Percentiles rank a stretch among this genome's conserved stretches.
These are phyloP conservation scores for Drosophila colorata DNA, from an alignment of 2,888 invertebrate genomes.

Conservation along the genomic window DNA sequence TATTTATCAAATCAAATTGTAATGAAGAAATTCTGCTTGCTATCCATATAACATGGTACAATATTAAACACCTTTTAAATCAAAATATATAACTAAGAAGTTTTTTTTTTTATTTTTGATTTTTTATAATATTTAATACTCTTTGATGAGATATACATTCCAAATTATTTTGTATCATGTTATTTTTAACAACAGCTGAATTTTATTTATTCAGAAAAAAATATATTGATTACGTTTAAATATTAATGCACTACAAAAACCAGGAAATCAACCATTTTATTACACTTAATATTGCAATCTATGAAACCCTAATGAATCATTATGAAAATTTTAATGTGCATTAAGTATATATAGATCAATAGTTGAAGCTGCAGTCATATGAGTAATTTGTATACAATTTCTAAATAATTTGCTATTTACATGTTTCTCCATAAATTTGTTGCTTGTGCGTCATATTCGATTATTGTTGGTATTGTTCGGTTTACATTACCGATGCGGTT, in stretches of 20 bases:
- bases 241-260: neutral
- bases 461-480: constrained; percentile 1
- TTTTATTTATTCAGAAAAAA: too few species aligned
- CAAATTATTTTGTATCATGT: too few species aligned
- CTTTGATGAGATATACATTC: too few species aligned
- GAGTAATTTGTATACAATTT: constrained; percentile 28
- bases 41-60: too few species aligned
- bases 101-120: too few species aligned
- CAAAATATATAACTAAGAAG: neutral
- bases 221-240: neutral
- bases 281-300: neutral
- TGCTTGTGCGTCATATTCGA: constrained; percentile 29
- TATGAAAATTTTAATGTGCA: neutral
- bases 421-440: constrained; percentile 8
- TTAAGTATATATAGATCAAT: neutral
- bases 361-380: neutral
- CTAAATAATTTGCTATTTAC: constrained; percentile 1
- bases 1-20: too few species aligned
- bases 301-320: constrained; percentile 12
- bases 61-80: neutral
- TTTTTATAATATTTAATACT: too few species aligned
- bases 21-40: too few species aligned
- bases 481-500: constrained; percentile 10
- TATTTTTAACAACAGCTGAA: too few species aligned
- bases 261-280: constrained; percentile 1